Percentiles rank a stretch among this genome's conserved stretches.
Evolutionary conservation across 2,797 vertebrate genomes (phyloP).

Genomic region (Cheirogaleus major): DNA sequence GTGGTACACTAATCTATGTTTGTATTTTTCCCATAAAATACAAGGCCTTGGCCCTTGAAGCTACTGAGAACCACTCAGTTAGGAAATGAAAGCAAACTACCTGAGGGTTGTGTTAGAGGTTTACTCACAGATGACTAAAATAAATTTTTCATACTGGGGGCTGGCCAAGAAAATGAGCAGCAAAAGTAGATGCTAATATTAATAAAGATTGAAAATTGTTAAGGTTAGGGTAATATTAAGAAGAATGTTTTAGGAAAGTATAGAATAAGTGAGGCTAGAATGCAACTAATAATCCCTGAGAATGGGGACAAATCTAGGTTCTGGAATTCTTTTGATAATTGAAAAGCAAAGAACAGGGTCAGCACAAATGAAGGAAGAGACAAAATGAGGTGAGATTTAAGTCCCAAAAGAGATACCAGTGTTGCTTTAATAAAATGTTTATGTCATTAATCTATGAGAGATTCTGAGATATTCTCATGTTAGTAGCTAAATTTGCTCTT

Average conservation of each 20-base stretch:
- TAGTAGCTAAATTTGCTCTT: slow-evolving; percentile 38
- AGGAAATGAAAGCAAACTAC: not conserved
- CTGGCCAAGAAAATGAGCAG: not conserved
- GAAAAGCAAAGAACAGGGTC: not conserved
- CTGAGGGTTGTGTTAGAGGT: not conserved
- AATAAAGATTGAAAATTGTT: not conserved
- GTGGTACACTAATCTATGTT: not conserved
- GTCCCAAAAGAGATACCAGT: not conserved
- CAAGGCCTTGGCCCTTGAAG: not conserved
- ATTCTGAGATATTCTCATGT: not conserved
- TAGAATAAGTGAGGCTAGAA: not conserved
- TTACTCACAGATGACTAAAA: not conserved
- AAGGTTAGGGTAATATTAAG: not conserved
- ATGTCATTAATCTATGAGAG: not conserved
- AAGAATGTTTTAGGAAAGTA: not conserved
- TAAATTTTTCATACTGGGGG: not conserved
- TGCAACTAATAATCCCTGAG: not conserved
- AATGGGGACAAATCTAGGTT: not conserved
- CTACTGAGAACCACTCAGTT: not conserved
- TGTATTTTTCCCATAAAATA: not conserved
- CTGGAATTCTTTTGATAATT: not conserved
- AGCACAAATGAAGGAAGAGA: not conserved
- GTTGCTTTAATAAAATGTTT: not conserved
- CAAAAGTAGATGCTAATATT: not conserved
- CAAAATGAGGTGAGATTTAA: not conserved